Evolutionary conservation across 2,888 invertebrate genomes (phyloP), one percentile per base, ranked within the genome.

Genomic region (Drosophila anomelani): DNA sequence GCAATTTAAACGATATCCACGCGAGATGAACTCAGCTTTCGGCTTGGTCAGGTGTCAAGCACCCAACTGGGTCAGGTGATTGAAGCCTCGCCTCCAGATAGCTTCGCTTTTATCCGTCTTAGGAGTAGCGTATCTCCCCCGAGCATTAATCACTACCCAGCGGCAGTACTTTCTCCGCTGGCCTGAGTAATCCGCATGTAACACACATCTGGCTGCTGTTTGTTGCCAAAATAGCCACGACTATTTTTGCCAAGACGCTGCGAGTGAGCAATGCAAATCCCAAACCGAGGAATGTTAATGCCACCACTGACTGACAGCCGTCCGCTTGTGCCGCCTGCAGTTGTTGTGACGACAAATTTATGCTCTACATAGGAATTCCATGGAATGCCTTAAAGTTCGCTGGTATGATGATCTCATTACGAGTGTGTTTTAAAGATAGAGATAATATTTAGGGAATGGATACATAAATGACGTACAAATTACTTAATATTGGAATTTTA

Each of bases 241-340:
- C 34, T 51, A 51, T 41, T 49, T 23, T 32, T 39, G 69, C 49
- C 44, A 49, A 58, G 41, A 36, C 32, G n/a, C 43, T 39, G 38
- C 36, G 51, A 63, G 64, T 66, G 64, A 66, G 64, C 64, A 66
- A 66, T 66, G 64, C 51, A 63, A 66, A 64, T 64, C 64, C 23
- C 29, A 15, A 53, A 23, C 34, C 20, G 51, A 34, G 61, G 77
- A 76, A 85, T 80, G 85, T 85, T 79, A 85, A 87, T 85, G 84
- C 72, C 70, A 69, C 41, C 72, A 73, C 72, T 85, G 85, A 82
- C 69, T 73, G 85, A 75, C 80, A 81, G 75, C 46, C 81, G 79
- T 83, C 77, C 62, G 87, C 34, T 69, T 20, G 4, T 15, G n/a
- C 29, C 68, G 36, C 43, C 36, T 58, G 85, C 83, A 67, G 70